Conservation (phyloP, 2,888 invertebrate species). For the Coecobrya sp. region DNA sequence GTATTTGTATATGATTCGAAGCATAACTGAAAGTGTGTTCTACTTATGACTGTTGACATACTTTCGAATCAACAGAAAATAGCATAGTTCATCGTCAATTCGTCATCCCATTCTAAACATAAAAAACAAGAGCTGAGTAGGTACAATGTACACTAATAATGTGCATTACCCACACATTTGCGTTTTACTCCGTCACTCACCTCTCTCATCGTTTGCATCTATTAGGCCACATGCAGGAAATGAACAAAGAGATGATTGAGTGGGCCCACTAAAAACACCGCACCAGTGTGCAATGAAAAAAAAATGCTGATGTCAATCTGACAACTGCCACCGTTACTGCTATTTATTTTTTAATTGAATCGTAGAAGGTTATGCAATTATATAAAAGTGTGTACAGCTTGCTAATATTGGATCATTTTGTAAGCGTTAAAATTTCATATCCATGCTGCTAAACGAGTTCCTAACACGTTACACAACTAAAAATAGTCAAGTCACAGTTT, state of each 20-base stretch:
- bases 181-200: not conserved
- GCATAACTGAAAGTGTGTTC: not conserved
- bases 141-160: not conserved
- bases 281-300: not conserved
- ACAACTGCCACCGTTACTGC: not conserved
- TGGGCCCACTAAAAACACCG: not conserved
- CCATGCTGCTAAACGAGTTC: not conserved
- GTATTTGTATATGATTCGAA: not conserved
- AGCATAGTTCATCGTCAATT: slow-evolving; percentile 13
- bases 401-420: too few relatives aligned
- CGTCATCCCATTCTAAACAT: slow-evolving; percentile 28
- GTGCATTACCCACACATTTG: not conserved
- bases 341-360: not conserved
- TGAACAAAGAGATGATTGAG: not conserved
- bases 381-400: not conserved
- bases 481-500: too few relatives aligned
- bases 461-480: too few relatives aligned
- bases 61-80: not conserved
- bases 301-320: not conserved
- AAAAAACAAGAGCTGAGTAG: not conserved
- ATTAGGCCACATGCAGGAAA: not conserved
- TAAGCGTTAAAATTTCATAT: too few relatives aligned
- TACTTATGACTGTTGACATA: slow-evolving; percentile 36
- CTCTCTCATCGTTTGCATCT: slow-evolving; percentile 2
- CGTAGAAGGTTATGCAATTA: not conserved